Evolutionary conservation across 1,140 invertebrate species (phyloP).

Genomic region (Archivesica marissinica): DNA sequence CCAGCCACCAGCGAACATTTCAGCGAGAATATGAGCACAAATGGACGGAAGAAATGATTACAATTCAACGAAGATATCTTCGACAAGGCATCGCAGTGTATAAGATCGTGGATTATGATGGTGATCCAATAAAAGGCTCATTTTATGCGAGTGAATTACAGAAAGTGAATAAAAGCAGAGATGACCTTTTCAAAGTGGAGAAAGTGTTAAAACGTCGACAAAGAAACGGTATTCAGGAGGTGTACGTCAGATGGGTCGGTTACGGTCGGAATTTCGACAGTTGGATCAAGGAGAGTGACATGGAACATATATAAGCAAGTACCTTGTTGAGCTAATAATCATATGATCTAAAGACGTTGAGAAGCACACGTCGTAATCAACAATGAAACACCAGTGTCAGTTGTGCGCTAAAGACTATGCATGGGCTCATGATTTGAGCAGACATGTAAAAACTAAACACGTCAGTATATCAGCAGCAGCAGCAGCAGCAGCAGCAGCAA

Average conservation of each 20-base stretch:
- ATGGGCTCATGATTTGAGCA: background rate
- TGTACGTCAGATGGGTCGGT: background rate
- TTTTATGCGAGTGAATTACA: constrained; percentile 23
- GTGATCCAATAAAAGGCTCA: background rate
- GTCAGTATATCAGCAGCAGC: background rate
- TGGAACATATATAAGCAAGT: background rate
- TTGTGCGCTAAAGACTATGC: background rate
- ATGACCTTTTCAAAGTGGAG: constrained; percentile 17
- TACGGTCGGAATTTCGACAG: background rate
- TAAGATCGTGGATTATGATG: constrained; percentile 4
- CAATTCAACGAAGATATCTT: background rate
- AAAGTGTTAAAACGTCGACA: constrained; percentile 2
- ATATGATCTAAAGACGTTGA: background rate
- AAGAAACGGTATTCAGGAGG: background rate
- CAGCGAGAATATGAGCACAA: constrained; percentile 32
- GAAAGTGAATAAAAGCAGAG: background rate
- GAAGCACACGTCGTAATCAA: background rate
- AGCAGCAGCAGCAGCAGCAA: background rate
- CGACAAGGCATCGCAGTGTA: constrained; percentile 4
- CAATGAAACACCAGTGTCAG: background rate
- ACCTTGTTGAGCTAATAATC: background rate
- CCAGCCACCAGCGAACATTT: constrained; percentile 9
- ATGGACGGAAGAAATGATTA: constrained; percentile 24
- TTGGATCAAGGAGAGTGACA: background rate
- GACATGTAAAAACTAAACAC: constrained; percentile 6